Percentiles rank a stretch among this genome's conserved stretches.
Evolutionary conservation across 2,113 vertebrate genomes (phyloP).

Genomic region (Pelecanoides urinatrix): DNA sequence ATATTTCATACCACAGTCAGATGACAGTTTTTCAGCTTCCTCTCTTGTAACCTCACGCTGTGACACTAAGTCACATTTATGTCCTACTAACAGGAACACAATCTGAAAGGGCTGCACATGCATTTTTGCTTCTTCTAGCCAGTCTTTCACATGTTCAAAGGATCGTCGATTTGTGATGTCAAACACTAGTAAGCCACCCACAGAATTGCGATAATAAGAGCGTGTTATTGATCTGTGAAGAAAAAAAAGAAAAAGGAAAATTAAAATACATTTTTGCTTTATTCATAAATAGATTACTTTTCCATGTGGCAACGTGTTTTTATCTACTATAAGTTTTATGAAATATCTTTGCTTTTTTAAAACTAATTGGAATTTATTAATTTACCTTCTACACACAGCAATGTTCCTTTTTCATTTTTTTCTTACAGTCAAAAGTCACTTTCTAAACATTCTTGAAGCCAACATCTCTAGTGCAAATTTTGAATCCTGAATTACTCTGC

Average conservation of each 20-base stretch:
- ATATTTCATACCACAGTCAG: conserved; percentile 80
- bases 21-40: conserved; percentile 79
- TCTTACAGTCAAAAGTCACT: not conserved
- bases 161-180: conserved; percentile 82
- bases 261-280: not conserved
- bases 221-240: conserved; percentile 81
- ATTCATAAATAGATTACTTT: not conserved
- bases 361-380: not conserved
- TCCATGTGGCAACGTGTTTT: not conserved
- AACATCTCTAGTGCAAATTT: not conserved
- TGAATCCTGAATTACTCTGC: not conserved
- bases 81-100: conserved; percentile 80
- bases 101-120: conserved; percentile 79
- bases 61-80: conserved; percentile 79
- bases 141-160: conserved; percentile 81
- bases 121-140: conserved; percentile 83
- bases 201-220: conserved; percentile 82
- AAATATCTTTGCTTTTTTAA: not conserved
- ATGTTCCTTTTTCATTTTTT: not conserved
- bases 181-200: conserved; percentile 81
- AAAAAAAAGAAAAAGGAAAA: not conserved
- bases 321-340: not conserved
- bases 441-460: not conserved
- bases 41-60: conserved; percentile 78
- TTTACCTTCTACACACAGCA: not conserved